Base-by-base conservation (phyloP, 1,140 invertebrate genomes). In the Tetraneura akinire region DNA sequence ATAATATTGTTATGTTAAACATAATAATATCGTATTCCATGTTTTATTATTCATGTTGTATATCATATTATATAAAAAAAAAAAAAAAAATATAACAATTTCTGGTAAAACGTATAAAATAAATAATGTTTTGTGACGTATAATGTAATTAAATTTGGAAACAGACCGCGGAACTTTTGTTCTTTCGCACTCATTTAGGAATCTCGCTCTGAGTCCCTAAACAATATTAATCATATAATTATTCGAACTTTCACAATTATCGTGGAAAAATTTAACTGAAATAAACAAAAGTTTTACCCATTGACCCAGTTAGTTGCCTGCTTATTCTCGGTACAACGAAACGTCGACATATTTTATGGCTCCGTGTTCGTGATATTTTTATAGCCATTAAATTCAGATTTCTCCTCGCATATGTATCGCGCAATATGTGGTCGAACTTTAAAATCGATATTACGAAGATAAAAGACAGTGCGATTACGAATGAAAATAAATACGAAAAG, bases 151-250 rank as follows among this genome's bases (percentile, higher is more conserved):
- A 68, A 68, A 68, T 23, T 21, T 4, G 21, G 14, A 14, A 13
- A 68, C 37, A 13, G 32, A 37, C 8, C n/a, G n/a, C n/a, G n/a
- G n/a, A n/a, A 10, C 37, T 68, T 68, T 68, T 68, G 37, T 68
- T 68, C 37, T 68, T 21, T 45, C 13, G 5, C 64, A 23, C n/a
- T 32, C n/a, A 32, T 68, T 68, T 45, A 6, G n/a, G 18, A 45
- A 68, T 45, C n/a, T 1, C 37, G n/a, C 32, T 10, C 62, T 42
- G n/a, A 32, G 13, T 68, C 37, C 11, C 62, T n/a, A 45, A 68
- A 68, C 64, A 68, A 68, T 42, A 68, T 45, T 68, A 68, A 45
- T 68, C 37, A 68, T 45, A 45, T 45, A 68, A 68, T 68, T 68
- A 45, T 68, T 45, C n/a, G 32, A 70, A 70, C 66, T 70, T 70